Evolutionary conservation across 2,113 vertebrate genomes (phyloP).

Genomic region (Irena cyanogastra): DNA sequence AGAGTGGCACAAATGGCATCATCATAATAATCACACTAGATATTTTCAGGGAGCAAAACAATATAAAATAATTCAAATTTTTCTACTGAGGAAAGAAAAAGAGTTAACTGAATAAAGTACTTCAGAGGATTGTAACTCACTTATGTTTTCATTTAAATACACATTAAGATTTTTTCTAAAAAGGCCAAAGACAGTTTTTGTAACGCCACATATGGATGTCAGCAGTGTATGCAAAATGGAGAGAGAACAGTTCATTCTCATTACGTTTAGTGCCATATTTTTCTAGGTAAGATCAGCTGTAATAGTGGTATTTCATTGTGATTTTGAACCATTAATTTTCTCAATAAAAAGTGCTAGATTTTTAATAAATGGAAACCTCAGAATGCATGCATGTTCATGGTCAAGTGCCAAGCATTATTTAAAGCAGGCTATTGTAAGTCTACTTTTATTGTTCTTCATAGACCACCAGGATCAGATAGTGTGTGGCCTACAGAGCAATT

Average conservation of each 20-base stretch:
- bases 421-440: conserved; percentile 47
- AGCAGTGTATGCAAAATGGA: conserved; percentile 28
- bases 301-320: conserved; percentile 41
- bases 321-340: conserved; percentile 46
- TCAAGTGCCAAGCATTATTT: conserved; percentile 39
- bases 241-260: conserved; percentile 32
- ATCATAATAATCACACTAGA: conserved; percentile 23
- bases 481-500: conserved; percentile 32
- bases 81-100: conserved; percentile 54
- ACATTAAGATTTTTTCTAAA: conserved; percentile 65
- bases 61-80: conserved; percentile 64
- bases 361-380: conserved; percentile 45
- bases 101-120: conserved; percentile 70
- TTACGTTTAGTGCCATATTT: conserved; percentile 53
- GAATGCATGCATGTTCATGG: conserved; percentile 29
- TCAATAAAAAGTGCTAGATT: conserved; percentile 41
- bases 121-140: conserved; percentile 62
- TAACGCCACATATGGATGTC: conserved; percentile 48
- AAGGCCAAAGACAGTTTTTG: conserved; percentile 57
- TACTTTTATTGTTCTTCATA: conserved; percentile 33
- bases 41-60: conserved; percentile 56
- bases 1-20: conserved; percentile 49
- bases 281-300: conserved; percentile 43
- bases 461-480: conserved; percentile 7
- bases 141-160: conserved; percentile 72